Percentiles rank a stretch among this genome's conserved stretches.
These are phyloP conservation scores for Agriotes lineatus DNA, from an alignment of 2,888 invertebrate species.

Conservation along the genomic window DNA sequence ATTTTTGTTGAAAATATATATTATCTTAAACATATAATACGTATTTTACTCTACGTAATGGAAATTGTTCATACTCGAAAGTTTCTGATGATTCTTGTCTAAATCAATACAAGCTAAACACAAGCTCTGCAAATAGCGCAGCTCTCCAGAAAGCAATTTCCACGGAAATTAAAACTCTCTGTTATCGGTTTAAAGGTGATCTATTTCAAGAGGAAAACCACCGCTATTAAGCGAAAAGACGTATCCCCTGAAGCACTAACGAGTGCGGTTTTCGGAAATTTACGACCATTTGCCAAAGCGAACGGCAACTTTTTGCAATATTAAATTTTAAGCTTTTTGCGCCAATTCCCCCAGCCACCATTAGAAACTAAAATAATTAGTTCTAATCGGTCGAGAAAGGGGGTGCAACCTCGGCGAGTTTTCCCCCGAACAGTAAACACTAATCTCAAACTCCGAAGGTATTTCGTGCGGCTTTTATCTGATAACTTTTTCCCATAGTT, in stretches of 20 bases:
- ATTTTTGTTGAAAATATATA: no score
- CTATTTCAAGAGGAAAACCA: neutral
- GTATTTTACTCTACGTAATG: no score
- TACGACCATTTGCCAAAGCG: neutral
- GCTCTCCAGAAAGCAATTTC: neutral
- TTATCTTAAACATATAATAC: no score
- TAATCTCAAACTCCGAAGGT: no score
- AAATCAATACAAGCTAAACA: neutral
- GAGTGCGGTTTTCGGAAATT: neutral
- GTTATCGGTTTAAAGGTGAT: constrained; percentile 1
- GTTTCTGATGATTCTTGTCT: no score
- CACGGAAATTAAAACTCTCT: neutral
- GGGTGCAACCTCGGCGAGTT: no score
- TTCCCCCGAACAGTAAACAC: no score
- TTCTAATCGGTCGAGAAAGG: no score
- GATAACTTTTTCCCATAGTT: constrained; percentile 68
- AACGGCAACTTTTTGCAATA: neutral
- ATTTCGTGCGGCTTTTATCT: neutral
- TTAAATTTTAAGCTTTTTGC: neutral
- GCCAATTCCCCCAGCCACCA: no score
- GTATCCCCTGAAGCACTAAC: neutral
- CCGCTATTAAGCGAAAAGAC: constrained; percentile 1
- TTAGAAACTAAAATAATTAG: no score
- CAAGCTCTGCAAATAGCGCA: neutral
- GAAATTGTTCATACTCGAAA: no score